phyloP scores from a whole-genome alignment of 2,797 vertebrate genomes.

The Lagocephalus sceleratus region DNA sequence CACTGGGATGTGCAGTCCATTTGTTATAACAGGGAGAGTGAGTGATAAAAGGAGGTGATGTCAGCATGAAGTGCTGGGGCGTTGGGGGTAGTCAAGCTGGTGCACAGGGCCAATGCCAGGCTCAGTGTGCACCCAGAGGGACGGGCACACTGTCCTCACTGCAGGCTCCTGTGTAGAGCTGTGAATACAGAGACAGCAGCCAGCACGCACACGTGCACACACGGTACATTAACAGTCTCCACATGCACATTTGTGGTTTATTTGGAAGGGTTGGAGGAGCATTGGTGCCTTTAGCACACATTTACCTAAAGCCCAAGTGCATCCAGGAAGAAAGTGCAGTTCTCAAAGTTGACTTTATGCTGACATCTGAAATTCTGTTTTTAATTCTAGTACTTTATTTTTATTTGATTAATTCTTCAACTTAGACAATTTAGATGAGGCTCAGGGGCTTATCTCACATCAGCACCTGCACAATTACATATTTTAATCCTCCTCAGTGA shows the following conservation, averaged over 20 bases:
- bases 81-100: slow-evolving; percentile 44
- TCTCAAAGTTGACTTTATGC: too few relatives aligned
- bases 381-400: neutral
- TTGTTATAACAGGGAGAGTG: neutral
- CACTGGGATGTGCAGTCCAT: neutral
- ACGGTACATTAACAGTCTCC: too few relatives aligned
- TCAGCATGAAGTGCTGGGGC: slow-evolving; percentile 21
- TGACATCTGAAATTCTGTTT: neutral
- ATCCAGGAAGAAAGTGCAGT: too few relatives aligned
- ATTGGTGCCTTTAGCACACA: too few relatives aligned
- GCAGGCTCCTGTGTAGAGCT: slow-evolving; percentile 46
- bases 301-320: too few relatives aligned
- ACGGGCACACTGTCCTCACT: slow-evolving; percentile 38
- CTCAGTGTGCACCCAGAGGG: slow-evolving; percentile 36
- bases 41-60: slow-evolving; percentile 38
- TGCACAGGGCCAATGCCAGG: slow-evolving; percentile 34
- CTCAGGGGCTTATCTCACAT: neutral
- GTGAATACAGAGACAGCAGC: slow-evolving; percentile 57
- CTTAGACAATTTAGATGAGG: neutral
- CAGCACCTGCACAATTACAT: neutral
- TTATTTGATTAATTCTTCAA: neutral
- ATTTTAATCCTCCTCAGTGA: neutral
- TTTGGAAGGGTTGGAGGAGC: too few relatives aligned
- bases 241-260: too few relatives aligned
- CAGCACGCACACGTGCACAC: slow-evolving; percentile 20